These are phyloP conservation scores for Dendrocincla fuliginosa DNA, from an alignment of 2,797 vertebrate genomes.

Conservation along the genomic window DNA sequence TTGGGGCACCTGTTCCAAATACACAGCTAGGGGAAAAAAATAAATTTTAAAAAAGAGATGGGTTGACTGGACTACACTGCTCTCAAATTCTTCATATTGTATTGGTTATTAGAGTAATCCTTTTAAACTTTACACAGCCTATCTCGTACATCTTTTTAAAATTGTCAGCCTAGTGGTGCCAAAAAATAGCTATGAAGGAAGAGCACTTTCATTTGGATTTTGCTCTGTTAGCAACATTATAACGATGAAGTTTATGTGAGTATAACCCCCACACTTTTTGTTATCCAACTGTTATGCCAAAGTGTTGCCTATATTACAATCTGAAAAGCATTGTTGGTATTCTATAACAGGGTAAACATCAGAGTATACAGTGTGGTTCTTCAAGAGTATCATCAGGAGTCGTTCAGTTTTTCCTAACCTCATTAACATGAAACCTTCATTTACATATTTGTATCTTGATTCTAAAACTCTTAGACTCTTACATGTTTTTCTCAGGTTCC, in stretches of 20 bases:
- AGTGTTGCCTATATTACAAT: not conserved
- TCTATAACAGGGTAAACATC: not conserved
- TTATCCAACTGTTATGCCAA: not conserved
- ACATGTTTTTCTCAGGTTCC: not conserved
- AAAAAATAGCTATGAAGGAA: not conserved
- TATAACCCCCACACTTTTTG: not conserved
- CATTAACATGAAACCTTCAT: not conserved
- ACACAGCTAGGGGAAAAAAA: not conserved
- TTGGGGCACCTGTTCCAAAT: not conserved
- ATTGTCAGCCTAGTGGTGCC: not conserved
- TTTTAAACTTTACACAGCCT: not conserved
- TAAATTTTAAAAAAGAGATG: not conserved
- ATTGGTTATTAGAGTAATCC: not conserved
- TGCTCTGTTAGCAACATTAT: not conserved
- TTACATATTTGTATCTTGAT: not conserved
- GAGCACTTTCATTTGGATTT: not conserved
- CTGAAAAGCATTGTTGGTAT: not conserved
- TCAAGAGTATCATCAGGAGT: not conserved
- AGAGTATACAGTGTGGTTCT: not conserved
- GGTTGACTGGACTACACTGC: not conserved
- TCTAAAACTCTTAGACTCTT: not conserved
- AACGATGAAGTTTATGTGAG: not conserved
- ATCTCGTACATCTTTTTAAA: not conserved
- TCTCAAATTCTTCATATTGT: not conserved
- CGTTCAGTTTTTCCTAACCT: not conserved